A percentile compares a stretch with the other conserved stretches of the same genome.
phyloP scores from a whole-genome alignment of 2,888 invertebrate genomes.

The Ophion costatus region DNA sequence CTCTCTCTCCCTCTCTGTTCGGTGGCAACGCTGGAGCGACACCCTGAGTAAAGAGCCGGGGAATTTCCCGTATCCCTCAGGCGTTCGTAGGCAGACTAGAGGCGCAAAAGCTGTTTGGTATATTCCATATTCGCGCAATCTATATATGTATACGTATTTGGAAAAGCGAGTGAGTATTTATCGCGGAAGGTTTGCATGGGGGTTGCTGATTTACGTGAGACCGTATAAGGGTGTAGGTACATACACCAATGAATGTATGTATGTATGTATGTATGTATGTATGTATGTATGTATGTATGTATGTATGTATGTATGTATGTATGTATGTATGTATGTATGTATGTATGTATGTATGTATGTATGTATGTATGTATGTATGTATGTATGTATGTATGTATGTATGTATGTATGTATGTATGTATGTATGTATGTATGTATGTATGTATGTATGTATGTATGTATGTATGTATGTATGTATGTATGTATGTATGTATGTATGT shows the following conservation, averaged over 20 bases:
- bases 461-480: neutral
- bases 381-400: slow-evolving; percentile 10
- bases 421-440: neutral
- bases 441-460: neutral
- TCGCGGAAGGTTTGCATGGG: slow-evolving; percentile 46
- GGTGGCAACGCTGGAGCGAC: slow-evolving; percentile 35
- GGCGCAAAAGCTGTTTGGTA: slow-evolving; percentile 35
- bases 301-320: neutral
- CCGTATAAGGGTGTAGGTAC: neutral
- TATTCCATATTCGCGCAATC: slow-evolving; percentile 10
- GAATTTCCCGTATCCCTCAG: slow-evolving; percentile 32
- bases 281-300: neutral
- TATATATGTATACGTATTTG: neutral
- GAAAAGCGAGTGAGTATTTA: slow-evolving; percentile 43
- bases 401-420: slow-evolving; percentile 5
- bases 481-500: neutral
- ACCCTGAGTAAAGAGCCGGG: slow-evolving; percentile 35
- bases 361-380: slow-evolving; percentile 9
- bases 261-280: neutral
- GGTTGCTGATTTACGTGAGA: slow-evolving; percentile 35
- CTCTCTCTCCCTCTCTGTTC: slow-evolving; percentile 7
- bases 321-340: neutral
- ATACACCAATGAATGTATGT: neutral
- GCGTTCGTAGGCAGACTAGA: slow-evolving; percentile 33
- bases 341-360: slow-evolving; percentile 33